A percentile compares a stretch with the other conserved stretches of the same genome.
These are phyloP conservation scores for Penaeus vannamei DNA, from an alignment of 1,140 invertebrate genomes.

Conservation along the genomic window DNA sequence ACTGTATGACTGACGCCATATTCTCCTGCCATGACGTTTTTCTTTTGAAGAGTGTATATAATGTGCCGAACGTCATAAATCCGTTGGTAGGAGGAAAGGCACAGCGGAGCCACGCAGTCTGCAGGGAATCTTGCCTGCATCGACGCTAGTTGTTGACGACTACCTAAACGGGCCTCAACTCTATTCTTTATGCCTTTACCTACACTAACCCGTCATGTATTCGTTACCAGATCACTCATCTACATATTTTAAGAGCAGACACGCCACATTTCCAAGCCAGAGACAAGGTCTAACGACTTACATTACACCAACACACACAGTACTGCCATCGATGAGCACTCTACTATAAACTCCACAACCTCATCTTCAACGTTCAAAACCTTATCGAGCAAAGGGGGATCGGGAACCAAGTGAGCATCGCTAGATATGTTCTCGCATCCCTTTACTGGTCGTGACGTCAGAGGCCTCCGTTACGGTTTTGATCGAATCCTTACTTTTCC, in stretches of 20 bases:
- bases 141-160: background rate
- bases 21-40: too few relatives aligned
- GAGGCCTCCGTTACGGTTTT: background rate
- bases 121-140: background rate
- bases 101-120: constrained; percentile 29
- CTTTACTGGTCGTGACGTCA: too few relatives aligned
- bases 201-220: too few relatives aligned
- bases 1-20: too few relatives aligned
- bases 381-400: background rate
- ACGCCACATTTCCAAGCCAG: background rate
- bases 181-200: too few relatives aligned
- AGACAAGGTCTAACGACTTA: constrained; percentile 22
- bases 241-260: background rate
- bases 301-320: constrained; percentile 47
- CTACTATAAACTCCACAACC: constrained; percentile 36
- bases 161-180: background rate
- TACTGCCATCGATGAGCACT: constrained; percentile 53
- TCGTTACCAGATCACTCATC: constrained; percentile 1
- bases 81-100: background rate
- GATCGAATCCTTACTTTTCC: constrained; percentile 4
- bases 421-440: background rate
- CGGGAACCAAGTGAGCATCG: constrained; percentile 5
- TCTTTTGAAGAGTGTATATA: too few relatives aligned
- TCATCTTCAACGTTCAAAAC: constrained; percentile 37
- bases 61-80: too few relatives aligned